Evolutionary conservation across 1,140 invertebrate species (phyloP), one percentile per base, ranked within the genome.

Genomic region (Calycopis cecrops): DNA sequence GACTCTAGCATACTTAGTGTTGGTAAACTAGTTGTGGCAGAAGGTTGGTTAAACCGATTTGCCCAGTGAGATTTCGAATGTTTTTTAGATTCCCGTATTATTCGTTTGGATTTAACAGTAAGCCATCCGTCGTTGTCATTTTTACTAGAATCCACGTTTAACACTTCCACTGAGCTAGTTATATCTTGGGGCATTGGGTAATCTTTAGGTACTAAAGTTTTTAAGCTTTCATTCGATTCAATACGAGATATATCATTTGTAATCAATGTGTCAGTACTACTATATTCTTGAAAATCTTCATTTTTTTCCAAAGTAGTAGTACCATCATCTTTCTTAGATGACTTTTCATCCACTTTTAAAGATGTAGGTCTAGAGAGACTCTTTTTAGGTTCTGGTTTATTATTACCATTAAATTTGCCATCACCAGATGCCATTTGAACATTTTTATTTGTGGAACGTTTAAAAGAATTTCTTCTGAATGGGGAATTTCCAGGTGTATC

Each of bases 11-110:
- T 89, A 55, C 90, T 90, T 48, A 93, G 69, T 0, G 91, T 91
- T 2, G 92, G 91, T 54, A 92, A 63, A 76, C 91, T 92, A 2
- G 91, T 91, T 42, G 91, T 92, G 0, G 91, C 91, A 1, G 91
- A 92, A 12, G 92, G 91, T 63, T 92, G 91, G 74, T 92, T 89
- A 62, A 92, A 92, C 63, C 91, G 85, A 65, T 91, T 91, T 4
- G 90, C 84, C 92, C 92, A 92, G 57, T 91, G 89, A 34, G 90
- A 88, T 67, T 90, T 90, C 9, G 82, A 88, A 34, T 90, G 76
- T 57, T 88, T 87, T 67, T 88, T 87, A 4, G 79, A 85, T 69
- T 85, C 84, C 6, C 82, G 73, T 40, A 85, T 89, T 37, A 90
- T 72, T 16, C 91, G 82, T 42, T 89, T 80, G 58, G 89, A 91